Conservation (phyloP, 2,888 invertebrate genomes). For the Brachyopa scutellaris region DNA sequence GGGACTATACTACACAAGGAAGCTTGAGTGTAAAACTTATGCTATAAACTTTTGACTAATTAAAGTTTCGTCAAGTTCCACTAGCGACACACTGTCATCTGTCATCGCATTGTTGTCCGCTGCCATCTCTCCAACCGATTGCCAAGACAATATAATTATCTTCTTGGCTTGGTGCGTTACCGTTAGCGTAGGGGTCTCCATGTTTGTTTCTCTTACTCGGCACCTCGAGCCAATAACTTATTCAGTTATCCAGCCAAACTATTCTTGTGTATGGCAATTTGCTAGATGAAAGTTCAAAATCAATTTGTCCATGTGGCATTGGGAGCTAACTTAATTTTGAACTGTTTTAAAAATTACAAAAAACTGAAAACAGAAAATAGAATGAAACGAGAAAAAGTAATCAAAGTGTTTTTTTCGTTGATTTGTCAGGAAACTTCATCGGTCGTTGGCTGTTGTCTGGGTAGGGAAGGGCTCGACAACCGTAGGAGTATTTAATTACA, state of each 20-base stretch:
- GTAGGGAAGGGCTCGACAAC: neutral
- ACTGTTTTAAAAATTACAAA: slow-evolving; percentile 33
- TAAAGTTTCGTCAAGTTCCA: slow-evolving; percentile 62
- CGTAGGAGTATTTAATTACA: slow-evolving; percentile 59
- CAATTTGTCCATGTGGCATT: slow-evolving; percentile 57
- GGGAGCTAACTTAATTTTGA: slow-evolving; percentile 54
- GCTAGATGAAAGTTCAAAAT: slow-evolving; percentile 61
- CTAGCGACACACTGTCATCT: slow-evolving; percentile 50
- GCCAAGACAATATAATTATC: slow-evolving; percentile 51
- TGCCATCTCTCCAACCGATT: slow-evolving; percentile 14
- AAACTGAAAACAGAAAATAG: slow-evolving; percentile 11
- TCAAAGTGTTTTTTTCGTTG: slow-evolving; percentile 29
- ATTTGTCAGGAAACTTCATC: slow-evolving; percentile 31
- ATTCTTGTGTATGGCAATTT: slow-evolving; percentile 46
- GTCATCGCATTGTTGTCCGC: slow-evolving; percentile 23
- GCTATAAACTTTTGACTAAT: slow-evolving; percentile 68
- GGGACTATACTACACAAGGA: neutral
- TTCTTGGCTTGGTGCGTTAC: neutral
- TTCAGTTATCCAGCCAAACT: slow-evolving; percentile 61
- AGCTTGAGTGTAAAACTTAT: slow-evolving; percentile 38
- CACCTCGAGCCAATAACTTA: slow-evolving; percentile 58
- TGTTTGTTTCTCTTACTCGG: neutral
- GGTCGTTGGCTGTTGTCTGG: too few species aligned
- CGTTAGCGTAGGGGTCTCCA: neutral
- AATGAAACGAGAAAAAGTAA: slow-evolving; percentile 5